Evolutionary conservation across 2,888 invertebrate species (phyloP).

Genomic region (Coleophora deauratella): DNA sequence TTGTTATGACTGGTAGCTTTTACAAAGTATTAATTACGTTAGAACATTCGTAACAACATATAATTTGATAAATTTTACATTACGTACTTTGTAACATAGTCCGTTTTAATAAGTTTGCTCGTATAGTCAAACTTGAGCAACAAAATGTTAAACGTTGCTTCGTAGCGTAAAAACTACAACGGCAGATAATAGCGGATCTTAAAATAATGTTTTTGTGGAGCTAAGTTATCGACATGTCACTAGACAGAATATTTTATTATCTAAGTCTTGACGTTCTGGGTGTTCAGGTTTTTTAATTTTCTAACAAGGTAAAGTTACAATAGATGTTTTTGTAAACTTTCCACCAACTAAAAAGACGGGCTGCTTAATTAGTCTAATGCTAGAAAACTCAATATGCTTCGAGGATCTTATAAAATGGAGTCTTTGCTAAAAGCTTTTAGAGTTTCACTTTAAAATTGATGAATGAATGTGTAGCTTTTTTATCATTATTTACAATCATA

Average conservation of each 20-base stretch:
- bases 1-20: too few relatives aligned
- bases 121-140: not conserved
- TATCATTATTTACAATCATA: too few relatives aligned
- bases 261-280: slow-evolving; percentile 7
- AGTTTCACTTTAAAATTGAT: too few relatives aligned
- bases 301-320: not conserved
- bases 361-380: too few relatives aligned
- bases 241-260: slow-evolving; percentile 18
- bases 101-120: not conserved
- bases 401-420: too few relatives aligned
- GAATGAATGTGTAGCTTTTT: too few relatives aligned
- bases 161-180: slow-evolving; percentile 35
- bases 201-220: slow-evolving; percentile 56
- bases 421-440: too few relatives aligned
- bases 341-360: not conserved
- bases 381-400: too few relatives aligned
- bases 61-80: too few relatives aligned
- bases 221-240: slow-evolving; percentile 16
- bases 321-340: not conserved
- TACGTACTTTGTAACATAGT: not conserved
- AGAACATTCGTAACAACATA: too few relatives aligned
- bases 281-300: not conserved
- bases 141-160: slow-evolving; percentile 39
- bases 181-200: slow-evolving; percentile 54
- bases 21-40: too few relatives aligned